Evolutionary conservation across 2,797 vertebrate species (phyloP), one percentile per base, ranked within the genome.

Genomic region (Acipenser ruthenus): DNA sequence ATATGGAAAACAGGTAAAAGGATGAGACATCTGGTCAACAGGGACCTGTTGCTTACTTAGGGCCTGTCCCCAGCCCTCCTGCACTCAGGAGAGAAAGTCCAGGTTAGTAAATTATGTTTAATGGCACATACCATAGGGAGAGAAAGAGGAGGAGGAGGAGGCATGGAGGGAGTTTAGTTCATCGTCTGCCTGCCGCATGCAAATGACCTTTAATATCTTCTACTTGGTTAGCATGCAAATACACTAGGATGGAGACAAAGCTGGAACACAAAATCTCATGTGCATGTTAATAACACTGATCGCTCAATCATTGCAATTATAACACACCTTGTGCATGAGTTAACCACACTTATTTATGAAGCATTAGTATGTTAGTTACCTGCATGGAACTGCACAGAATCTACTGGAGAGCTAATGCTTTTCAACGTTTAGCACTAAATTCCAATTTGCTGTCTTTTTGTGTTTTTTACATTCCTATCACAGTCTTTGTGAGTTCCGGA

Each of bases 241-340:
- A 78, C 74, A 74, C 83, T 79, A 67, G 77, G 79, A 78, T 77
- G 74, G 83, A 85, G 83, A 84, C 75, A 78, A 73, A 83, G 76
- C 89, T 90, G 91, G 79, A 93, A 94, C 90, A 95, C 88, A 94
- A 86, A 85, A 81, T 82, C 90, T 90, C 81, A 87, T 83, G 88
- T 83, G 89, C 64, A 80, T 79, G 82, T 82, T 82, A 71, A 63
- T n/a, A 37, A 37, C 23, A 37, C 64, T 67, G 64, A 18, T 71
- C 66, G 75, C 63, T 49, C 18, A 48, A 50, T 60, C 7, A 65
- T 13, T 64, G 60, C 15, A 62, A 67, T 51, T 53, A 67, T 48
- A 67, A 60, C 61, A 60, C 50, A 65, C 60, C 49, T 47, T 53
- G 15, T 47, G 15, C 2, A 65, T 11, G 6, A 67, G 64, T n/a